phyloP scores from a whole-genome alignment of 2,113 vertebrate species.

The Sinocyclocheilus anophthalmus region DNA sequence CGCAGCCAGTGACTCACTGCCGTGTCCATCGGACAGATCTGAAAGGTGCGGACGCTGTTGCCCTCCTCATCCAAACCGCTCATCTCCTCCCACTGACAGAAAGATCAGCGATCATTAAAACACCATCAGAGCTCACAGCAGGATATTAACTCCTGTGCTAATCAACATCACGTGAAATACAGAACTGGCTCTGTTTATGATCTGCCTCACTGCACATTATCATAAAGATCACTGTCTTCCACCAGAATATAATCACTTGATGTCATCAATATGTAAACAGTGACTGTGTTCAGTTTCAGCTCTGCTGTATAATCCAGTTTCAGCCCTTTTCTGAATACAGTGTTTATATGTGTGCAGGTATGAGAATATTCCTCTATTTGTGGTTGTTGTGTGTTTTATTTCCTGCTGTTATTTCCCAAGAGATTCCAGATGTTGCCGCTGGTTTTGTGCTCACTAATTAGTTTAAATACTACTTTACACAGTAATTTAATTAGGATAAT shows the following conservation, averaged over 20 bases:
- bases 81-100: conserved; percentile 82
- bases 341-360: neutral
- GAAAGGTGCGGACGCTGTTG: conserved; percentile 80
- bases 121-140: too few species aligned
- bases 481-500: neutral
- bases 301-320: too few species aligned
- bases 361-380: neutral
- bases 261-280: neutral
- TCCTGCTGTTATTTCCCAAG: neutral
- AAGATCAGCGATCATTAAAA: neutral
- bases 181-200: too few species aligned
- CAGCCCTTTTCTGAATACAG: neutral
- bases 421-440: neutral
- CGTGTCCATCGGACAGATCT: conserved; percentile 76
- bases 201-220: too few species aligned
- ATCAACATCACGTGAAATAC: too few species aligned
- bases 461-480: neutral
- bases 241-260: neutral
- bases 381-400: neutral
- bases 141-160: too few species aligned
- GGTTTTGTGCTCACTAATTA: neutral
- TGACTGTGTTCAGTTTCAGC: neutral
- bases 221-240: too few species aligned
- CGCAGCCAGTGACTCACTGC: conserved; percentile 80
- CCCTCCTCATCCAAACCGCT: conserved; percentile 81